Conservation (phyloP, 2,888 invertebrate species). For the Ceramica pisi region DNA sequence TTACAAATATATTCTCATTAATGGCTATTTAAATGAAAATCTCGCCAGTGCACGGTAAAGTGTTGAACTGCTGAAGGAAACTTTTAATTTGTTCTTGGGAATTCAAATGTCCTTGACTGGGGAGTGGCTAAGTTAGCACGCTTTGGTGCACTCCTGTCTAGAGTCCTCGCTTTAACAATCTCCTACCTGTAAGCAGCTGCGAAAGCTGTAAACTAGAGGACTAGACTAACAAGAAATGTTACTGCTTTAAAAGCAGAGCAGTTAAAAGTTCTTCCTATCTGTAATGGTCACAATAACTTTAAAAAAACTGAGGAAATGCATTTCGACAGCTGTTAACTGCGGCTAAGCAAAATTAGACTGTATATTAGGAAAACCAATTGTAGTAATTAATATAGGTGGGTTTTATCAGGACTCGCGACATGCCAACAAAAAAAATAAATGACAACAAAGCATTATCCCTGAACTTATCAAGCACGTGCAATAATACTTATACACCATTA, state of each 20-base stretch:
- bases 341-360: background rate
- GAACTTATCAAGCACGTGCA: conserved; percentile 16
- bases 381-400: background rate
- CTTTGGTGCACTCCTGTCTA: conserved; percentile 69
- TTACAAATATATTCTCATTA: conserved; percentile 61
- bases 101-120: conserved; percentile 70
- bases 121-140: conserved; percentile 69
- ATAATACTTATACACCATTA: conserved; percentile 20
- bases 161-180: conserved; percentile 49
- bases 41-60: conserved; percentile 49
- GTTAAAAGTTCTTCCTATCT: conserved; percentile 3
- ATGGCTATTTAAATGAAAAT: conserved; percentile 63
- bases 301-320: conserved; percentile 7
- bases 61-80: conserved; percentile 62
- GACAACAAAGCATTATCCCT: conserved; percentile 15
- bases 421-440: background rate
- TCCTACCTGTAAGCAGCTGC: conserved; percentile 34
- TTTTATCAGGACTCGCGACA: background rate
- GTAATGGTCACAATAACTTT: conserved; percentile 13
- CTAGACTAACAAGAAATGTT: background rate
- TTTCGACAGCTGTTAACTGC: background rate
- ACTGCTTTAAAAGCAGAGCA: conserved; percentile 7
- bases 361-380: background rate
- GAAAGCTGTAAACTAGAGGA: conserved; percentile 16
- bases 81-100: conserved; percentile 74